Evolutionary conservation across 2,888 invertebrate species (phyloP).

Genomic region (Agrochola lychnidis): DNA sequence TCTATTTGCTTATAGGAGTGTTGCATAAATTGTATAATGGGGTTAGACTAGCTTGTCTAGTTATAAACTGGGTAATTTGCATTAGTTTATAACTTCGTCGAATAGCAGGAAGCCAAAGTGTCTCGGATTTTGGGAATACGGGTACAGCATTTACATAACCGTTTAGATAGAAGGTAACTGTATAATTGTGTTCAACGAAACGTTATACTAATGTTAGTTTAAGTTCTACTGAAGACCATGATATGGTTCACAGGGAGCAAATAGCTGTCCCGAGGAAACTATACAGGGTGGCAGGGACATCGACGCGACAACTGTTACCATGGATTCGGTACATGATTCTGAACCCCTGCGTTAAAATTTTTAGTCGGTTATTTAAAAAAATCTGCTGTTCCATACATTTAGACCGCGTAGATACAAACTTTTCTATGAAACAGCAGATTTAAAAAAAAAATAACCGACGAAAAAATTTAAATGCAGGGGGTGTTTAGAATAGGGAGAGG

Average conservation of each 20-base stretch:
- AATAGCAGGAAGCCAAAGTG: constrained; percentile 1
- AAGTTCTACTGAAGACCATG: background rate
- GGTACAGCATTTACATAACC: background rate
- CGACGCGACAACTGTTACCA: too few species aligned
- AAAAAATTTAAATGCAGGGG: too few species aligned
- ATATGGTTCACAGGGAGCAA: background rate
- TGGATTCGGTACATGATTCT: too few species aligned
- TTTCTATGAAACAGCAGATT: too few species aligned
- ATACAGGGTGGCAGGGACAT: too few species aligned
- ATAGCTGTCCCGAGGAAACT: background rate
- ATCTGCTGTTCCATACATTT: too few species aligned
- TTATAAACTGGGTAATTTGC: constrained; percentile 31
- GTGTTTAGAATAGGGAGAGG: too few species aligned
- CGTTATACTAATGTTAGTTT: background rate
- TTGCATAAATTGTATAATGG: constrained; percentile 39
- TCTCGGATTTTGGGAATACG: constrained; percentile 18
- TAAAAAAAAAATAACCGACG: too few species aligned
- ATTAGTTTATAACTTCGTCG: constrained; percentile 24
- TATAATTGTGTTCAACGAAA: background rate
- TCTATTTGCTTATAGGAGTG: constrained; percentile 21
- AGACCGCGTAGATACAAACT: too few species aligned
- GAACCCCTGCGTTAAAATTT: too few species aligned
- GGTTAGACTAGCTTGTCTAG: constrained; percentile 17
- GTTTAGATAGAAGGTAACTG: background rate
- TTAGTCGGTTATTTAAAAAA: too few species aligned